These are phyloP conservation scores for Acanthochromis polyacanthus DNA, from an alignment of 2,113 vertebrate species.

Conservation along the genomic window DNA sequence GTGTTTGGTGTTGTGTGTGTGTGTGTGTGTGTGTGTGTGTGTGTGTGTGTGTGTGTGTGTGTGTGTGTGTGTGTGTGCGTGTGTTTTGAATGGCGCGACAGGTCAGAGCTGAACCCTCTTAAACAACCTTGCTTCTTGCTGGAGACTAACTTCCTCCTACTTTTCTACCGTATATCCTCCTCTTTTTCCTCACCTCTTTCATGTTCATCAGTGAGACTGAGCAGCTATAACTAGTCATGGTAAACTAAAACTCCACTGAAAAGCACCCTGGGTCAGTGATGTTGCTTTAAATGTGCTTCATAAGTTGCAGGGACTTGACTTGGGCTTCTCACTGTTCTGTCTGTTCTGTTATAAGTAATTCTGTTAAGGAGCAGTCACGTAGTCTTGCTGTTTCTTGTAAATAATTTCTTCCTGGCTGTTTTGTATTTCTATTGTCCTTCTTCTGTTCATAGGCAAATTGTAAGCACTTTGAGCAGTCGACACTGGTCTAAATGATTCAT, in stretches of 20 bases:
- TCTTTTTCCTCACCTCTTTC: slow-evolving; percentile 15
- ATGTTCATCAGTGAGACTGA: slow-evolving; percentile 35
- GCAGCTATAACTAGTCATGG: slow-evolving; percentile 13
- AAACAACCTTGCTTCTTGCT: slow-evolving; percentile 18
- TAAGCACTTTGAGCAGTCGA: not conserved
- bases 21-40: not conserved
- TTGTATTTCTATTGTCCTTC: not conserved
- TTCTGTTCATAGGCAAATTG: not conserved
- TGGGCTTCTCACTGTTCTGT: slow-evolving; percentile 11
- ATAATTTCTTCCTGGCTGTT: slow-evolving; percentile 2
- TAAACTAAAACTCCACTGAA: not conserved
- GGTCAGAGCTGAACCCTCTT: slow-evolving; percentile 31
- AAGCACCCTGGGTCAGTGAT: no score
- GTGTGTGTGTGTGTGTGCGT: not conserved
- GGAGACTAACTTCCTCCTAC: not conserved
- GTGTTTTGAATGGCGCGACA: slow-evolving; percentile 22
- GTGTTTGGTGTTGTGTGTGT: slow-evolving; percentile 2
- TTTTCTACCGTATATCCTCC: not conserved
- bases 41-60: slow-evolving; percentile 12
- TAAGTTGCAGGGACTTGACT: no score
- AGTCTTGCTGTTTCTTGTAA: slow-evolving; percentile 3
- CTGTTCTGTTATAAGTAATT: not conserved
- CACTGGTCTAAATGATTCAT: not conserved
- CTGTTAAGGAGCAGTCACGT: not conserved
- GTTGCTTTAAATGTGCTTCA: no score